Percentiles rank a stretch among this genome's conserved stretches.
Evolutionary conservation across 1,140 invertebrate species (phyloP).

Genomic region (Drosophila athabasca): DNA sequence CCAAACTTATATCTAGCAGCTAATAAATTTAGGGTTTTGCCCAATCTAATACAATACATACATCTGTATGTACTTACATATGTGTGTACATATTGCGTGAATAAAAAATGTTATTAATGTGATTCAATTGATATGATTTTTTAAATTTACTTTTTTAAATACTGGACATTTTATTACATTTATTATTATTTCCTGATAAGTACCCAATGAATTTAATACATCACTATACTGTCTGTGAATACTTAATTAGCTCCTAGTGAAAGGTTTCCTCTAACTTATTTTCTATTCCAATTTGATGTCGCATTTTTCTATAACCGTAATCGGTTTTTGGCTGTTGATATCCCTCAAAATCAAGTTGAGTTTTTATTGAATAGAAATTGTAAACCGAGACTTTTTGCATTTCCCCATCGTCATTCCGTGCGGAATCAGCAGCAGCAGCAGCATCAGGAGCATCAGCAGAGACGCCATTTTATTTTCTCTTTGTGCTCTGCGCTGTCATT

Average conservation of each 20-base stretch:
- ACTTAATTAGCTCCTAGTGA: conserved; percentile 3
- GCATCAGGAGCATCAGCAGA: conserved; percentile 16
- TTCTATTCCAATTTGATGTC: conserved; percentile 12
- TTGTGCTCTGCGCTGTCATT: conserved; percentile 65
- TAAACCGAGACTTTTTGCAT: conserved; percentile 72
- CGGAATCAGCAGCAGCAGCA: conserved; percentile 21
- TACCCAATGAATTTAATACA: no score
- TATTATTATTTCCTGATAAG: no score
- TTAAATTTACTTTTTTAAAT: no score
- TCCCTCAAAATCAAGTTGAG: conserved; percentile 59
- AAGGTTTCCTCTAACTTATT: not conserved
- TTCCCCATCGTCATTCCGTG: conserved; percentile 67
- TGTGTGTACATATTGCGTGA: not conserved
- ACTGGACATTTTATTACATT: no score
- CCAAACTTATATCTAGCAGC: conserved; percentile 41
- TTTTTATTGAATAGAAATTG: conserved; percentile 80
- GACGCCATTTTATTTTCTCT: conserved; percentile 78
- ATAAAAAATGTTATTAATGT: not conserved
- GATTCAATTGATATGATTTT: not conserved
- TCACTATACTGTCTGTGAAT: no score
- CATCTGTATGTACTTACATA: conserved; percentile 10
- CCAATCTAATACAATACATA: no score
- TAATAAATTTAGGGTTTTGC: conserved; percentile 33
- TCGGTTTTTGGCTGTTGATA: conserved; percentile 43
- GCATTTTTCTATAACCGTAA: conserved; percentile 20